Evolutionary conservation across 2,888 invertebrate species (phyloP).

Genomic region (Brachylomia viminalis): DNA sequence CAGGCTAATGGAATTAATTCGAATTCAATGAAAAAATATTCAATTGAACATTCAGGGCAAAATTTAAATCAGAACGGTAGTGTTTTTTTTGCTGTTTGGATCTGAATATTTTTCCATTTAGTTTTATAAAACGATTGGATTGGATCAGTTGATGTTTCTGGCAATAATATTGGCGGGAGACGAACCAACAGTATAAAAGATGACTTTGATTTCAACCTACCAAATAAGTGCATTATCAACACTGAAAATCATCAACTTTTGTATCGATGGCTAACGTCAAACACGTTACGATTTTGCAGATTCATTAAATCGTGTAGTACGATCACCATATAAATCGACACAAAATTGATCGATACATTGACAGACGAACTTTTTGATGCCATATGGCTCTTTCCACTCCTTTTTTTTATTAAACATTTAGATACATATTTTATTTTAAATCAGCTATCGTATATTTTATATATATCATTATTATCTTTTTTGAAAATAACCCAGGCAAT

Average conservation of each 20-base stretch:
- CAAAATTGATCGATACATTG: neutral
- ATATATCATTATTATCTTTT: no score
- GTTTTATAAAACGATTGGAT: constrained; percentile 8
- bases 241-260: neutral
- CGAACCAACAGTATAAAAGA: neutral
- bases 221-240: neutral
- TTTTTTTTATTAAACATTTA: no score
- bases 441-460: no score
- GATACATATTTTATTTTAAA: no score
- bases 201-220: neutral
- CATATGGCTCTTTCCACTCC: no score
- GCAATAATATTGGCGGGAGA: neutral
- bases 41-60: constrained; percentile 32
- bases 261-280: neutral
- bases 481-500: no score
- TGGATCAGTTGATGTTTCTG: neutral
- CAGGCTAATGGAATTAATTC: constrained; percentile 59
- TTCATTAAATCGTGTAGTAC: neutral
- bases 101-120: constrained; percentile 39
- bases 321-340: neutral
- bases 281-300: neutral
- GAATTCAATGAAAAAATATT: constrained; percentile 56
- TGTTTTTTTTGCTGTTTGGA: constrained; percentile 24
- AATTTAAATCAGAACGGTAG: constrained; percentile 41
- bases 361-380: no score